Evolutionary conservation across 1,140 invertebrate species (phyloP).

Genomic region (Physella acuta): DNA sequence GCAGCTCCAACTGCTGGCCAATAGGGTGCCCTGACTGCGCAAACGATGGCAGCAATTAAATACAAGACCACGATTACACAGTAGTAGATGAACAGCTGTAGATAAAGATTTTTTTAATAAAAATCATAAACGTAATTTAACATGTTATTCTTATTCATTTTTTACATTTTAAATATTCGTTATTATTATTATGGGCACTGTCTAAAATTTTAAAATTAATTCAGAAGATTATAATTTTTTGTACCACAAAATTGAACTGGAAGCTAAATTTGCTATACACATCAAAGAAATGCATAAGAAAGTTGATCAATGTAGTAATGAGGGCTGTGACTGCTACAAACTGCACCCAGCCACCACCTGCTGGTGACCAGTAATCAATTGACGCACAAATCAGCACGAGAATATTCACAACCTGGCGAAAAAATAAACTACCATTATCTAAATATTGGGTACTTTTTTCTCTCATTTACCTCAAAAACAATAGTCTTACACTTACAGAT

Average conservation of each 20-base stretch:
- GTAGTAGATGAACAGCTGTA: constrained; percentile 75
- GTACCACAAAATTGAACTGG: constrained; percentile 85
- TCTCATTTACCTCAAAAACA: not conserved
- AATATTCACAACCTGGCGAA: constrained; percentile 71
- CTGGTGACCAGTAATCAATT: constrained; percentile 44
- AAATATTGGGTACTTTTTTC: not conserved
- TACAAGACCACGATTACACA: constrained; percentile 71
- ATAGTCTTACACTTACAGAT: not conserved
- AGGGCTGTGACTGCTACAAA: constrained; percentile 84
- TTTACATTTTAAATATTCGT: too few relatives aligned
- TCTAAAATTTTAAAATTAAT: too few relatives aligned
- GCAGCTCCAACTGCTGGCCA: constrained; percentile 34
- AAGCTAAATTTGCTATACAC: constrained; percentile 76
- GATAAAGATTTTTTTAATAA: constrained; percentile 19
- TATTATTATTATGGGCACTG: too few relatives aligned
- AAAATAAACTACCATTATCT: not conserved
- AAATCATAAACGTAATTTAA: too few relatives aligned
- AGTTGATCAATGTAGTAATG: constrained; percentile 78
- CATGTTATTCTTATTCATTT: too few relatives aligned
- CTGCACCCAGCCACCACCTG: constrained; percentile 69
- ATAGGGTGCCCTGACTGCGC: constrained; percentile 32
- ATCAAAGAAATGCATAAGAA: constrained; percentile 82
- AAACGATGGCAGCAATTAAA: constrained; percentile 46
- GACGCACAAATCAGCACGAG: constrained; percentile 82
- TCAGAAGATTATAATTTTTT: too few relatives aligned